Percentiles rank a stretch among this genome's conserved stretches.
phyloP scores from a whole-genome alignment of 1,140 invertebrate genomes.

The Penaeus chinensis region DNA sequence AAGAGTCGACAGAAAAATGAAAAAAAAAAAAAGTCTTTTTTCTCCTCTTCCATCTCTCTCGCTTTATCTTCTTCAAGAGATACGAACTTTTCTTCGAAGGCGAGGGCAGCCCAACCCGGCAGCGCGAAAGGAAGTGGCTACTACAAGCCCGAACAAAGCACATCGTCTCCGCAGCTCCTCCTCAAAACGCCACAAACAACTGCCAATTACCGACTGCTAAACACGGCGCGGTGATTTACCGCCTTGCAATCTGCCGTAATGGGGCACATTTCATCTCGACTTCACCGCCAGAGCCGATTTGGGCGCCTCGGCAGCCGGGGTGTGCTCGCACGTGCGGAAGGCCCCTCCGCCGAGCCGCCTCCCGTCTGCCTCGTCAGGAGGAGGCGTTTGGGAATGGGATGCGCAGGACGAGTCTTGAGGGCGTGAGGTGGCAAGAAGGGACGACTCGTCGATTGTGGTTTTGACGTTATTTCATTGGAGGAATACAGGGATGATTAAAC shows the following conservation, averaged over 20 bases:
- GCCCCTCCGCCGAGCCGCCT: no score
- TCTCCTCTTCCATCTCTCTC: no score
- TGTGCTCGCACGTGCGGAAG: no score
- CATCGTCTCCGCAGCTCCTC: not conserved
- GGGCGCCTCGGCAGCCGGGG: no score
- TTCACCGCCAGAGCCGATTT: slow-evolving; percentile 10
- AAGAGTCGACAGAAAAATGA: no score
- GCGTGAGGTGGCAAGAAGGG: not conserved
- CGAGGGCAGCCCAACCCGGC: not conserved
- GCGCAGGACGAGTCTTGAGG: not conserved
- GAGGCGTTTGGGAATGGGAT: no score
- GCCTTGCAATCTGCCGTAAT: slow-evolving; percentile 19
- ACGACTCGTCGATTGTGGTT: not conserved
- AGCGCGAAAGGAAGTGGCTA: not conserved
- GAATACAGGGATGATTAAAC: no score
- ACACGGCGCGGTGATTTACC: slow-evolving; percentile 26
- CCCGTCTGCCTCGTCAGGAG: no score
- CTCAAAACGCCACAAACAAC: not conserved
- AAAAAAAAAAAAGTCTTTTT: no score
- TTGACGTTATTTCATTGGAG: no score
- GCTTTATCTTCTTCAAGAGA: no score
- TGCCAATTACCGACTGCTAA: slow-evolving; percentile 29
- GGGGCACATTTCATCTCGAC: slow-evolving; percentile 27
- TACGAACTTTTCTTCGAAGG: no score
- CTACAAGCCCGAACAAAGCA: not conserved